phyloP scores from a whole-genome alignment of 2,113 vertebrate genomes.

The Atlantisia rogersi region DNA sequence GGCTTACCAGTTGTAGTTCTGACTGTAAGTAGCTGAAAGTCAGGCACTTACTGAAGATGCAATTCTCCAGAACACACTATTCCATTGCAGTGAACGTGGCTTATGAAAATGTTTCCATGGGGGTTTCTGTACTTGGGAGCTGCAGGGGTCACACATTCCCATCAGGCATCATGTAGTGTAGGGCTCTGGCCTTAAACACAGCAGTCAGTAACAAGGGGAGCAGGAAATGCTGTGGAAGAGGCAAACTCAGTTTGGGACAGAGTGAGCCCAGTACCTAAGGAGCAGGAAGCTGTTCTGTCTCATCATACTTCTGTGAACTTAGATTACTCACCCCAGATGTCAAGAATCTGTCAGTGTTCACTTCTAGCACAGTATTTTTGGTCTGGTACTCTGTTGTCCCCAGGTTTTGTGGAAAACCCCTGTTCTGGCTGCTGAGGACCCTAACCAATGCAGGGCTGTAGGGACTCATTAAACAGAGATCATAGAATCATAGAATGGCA shows the following conservation, averaged over 20 bases:
- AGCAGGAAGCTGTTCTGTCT: background rate
- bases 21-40: background rate
- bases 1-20: background rate
- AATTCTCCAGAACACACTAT: background rate
- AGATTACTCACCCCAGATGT: background rate
- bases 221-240: background rate
- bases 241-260: background rate
- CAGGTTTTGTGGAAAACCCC: background rate
- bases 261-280: background rate
- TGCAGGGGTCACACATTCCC: background rate
- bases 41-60: background rate
- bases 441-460: background rate
- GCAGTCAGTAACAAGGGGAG: too few relatives aligned
- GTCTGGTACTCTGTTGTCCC: fast-evolving
- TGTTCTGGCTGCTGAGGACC: fast-evolving
- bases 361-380: background rate
- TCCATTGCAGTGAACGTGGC: background rate
- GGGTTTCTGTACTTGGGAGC: background rate
- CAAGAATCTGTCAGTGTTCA: background rate
- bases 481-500: too few relatives aligned
- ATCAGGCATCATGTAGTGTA: background rate
- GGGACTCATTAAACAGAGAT: background rate
- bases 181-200: background rate
- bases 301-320: background rate
- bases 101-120: background rate